phyloP scores from a whole-genome alignment of 2,797 vertebrate species.

The Hyperoplus immaculatus region DNA sequence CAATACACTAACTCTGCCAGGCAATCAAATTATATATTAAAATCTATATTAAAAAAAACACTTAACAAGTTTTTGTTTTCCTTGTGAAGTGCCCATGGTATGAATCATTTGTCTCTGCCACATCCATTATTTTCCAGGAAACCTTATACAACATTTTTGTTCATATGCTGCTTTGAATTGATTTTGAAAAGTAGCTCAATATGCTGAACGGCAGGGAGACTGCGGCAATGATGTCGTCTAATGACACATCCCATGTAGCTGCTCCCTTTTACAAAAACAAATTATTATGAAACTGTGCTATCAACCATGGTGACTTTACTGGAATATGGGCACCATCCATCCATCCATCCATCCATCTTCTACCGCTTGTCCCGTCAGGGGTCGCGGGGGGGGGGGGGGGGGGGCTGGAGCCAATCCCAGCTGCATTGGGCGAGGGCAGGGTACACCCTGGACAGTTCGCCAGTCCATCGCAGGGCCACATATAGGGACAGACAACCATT shows the following conservation, averaged over 20 bases:
- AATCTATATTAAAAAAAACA: no score
- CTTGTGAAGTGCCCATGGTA: neutral
- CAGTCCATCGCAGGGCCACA: no score
- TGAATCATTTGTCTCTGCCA: neutral
- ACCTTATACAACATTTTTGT: neutral
- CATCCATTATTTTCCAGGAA: neutral
- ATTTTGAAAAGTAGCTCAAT: neutral
- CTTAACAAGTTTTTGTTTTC: neutral
- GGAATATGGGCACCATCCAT: neutral
- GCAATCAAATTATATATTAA: neutral
- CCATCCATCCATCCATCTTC: no score
- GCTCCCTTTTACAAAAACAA: neutral
- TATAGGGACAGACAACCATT: no score
- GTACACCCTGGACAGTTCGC: no score
- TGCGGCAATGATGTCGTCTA: neutral
- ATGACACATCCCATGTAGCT: conserved; percentile 16
- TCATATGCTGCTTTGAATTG: neutral
- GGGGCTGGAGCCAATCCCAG: no score
- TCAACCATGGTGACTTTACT: neutral
- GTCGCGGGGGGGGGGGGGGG: no score
- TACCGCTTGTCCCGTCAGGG: no score
- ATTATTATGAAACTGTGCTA: neutral
- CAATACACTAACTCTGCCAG: neutral
- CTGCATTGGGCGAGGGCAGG: no score
- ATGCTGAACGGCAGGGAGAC: neutral